Evolutionary conservation across 2,888 invertebrate genomes (phyloP).

Genomic region (Tolmerus cingulatus): DNA sequence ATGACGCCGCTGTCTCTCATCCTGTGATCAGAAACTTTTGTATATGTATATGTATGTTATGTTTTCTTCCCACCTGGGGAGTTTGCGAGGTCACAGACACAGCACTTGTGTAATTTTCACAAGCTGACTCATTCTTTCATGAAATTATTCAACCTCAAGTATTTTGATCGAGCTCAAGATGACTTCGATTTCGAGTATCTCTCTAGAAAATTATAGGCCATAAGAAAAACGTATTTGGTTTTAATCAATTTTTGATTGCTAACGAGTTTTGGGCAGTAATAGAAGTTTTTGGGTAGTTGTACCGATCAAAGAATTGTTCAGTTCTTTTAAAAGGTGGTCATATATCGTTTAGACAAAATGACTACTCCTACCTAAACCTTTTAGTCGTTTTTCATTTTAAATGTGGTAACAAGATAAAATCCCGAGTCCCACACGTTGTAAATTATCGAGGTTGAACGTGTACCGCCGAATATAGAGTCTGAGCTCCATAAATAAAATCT

Average conservation of each 20-base stretch:
- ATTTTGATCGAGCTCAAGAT: conserved; percentile 1
- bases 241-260: not conserved
- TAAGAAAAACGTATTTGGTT: not conserved
- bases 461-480: conserved; percentile 12
- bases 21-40: not conserved
- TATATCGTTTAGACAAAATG: not conserved
- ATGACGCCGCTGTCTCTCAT: not conserved
- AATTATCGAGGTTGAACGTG: not conserved
- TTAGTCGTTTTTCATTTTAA: not conserved
- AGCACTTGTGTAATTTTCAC: not conserved
- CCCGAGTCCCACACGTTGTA: conserved; percentile 1
- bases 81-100: not conserved
- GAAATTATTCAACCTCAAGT: not conserved
- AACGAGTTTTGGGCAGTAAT: not conserved
- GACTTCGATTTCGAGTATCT: not conserved
- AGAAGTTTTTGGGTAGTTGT: not conserved
- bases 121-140: not conserved
- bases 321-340: not conserved
- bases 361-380: not conserved
- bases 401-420: not conserved
- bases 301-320: not conserved
- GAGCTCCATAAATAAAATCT: conserved; percentile 15
- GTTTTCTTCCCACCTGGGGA: not conserved
- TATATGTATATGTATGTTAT: not conserved
- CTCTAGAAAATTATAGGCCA: not conserved